phyloP scores from a whole-genome alignment of 2,797 vertebrate genomes.

The Thunnus albacares region DNA sequence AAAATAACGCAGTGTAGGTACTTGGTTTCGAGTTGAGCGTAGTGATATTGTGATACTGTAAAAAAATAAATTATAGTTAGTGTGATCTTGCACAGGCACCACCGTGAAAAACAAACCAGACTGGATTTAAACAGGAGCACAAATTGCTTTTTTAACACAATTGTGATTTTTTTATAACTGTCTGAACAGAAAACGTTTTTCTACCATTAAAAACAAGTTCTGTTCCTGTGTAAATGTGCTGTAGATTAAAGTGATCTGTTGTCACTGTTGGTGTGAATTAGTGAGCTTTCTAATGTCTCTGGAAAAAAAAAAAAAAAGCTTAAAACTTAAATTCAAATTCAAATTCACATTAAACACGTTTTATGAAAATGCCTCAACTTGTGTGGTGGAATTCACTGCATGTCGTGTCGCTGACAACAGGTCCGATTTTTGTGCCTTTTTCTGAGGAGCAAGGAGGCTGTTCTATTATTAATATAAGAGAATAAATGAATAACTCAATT shows the following conservation, averaged over 20 bases:
- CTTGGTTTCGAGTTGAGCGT: slow-evolving; percentile 44
- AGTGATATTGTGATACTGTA: slow-evolving; percentile 42
- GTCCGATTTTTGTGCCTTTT: neutral
- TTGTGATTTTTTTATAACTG: neutral
- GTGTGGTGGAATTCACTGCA: neutral
- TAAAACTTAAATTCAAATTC: slow-evolving; percentile 2
- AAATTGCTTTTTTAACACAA: neutral
- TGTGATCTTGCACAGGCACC: slow-evolving; percentile 63
- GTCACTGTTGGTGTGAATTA: slow-evolving; percentile 1
- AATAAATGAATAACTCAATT: neutral
- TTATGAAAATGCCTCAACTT: neutral
- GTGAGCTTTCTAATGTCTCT: neutral
- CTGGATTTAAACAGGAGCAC: slow-evolving; percentile 3
- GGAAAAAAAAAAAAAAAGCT: neutral
- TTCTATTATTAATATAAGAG: neutral
- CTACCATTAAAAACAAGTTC: slow-evolving; percentile 9
- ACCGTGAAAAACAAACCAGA: slow-evolving; percentile 14
- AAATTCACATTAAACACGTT: slow-evolving; percentile 16
- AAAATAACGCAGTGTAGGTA: slow-evolving; percentile 78
- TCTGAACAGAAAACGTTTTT: neutral
- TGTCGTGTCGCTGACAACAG: neutral
- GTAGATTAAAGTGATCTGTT: neutral
- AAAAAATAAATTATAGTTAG: slow-evolving; percentile 57
- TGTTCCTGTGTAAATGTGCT: slow-evolving; percentile 3
- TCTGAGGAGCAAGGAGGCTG: neutral